Evolutionary conservation across 1,140 invertebrate species (phyloP), one percentile per base, ranked within the genome.

Genomic region (Vanessa atalanta): DNA sequence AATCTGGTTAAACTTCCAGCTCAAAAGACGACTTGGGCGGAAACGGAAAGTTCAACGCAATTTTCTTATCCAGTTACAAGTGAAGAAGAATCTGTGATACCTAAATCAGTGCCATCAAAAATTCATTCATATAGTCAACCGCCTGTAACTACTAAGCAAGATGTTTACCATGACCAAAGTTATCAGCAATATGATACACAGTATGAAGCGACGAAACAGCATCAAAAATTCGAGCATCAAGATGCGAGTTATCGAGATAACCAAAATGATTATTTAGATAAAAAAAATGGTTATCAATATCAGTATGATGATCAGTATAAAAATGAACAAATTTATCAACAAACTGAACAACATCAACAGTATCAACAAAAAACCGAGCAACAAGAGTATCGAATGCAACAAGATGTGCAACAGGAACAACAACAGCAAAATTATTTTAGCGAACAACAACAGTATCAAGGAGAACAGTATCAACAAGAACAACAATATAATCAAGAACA

Each of bases 141-240:
- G 15, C 76, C 84, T 48, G 80, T 88, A 26, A 87, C 85, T 8
- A 89, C 66, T 50, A 91, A 88, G 81, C 88, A 92, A 86, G 85
- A 90, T 63, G 60, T 75, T 47, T 87, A 88, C 68, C 79, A 84
- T n/a, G 83, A 84, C 65, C 70, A 76, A 73, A 86, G 51, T 72
- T 86, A 79, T 79, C 81, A 77, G 79, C 53, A 57, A 57, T 94
- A 94, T 84, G 95, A 95, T 88, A 88, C 94, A 77, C 93, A 93
- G 57, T 93, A 93, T 71, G 92, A 93, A 76, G 82, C 84, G 68
- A 77, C 84, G 75, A 73, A 84, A 72, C 79, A 85, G 67, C 83
- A 77, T 70, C 74, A 83, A 72, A 76, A 81, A 70, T 87, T 81
- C 60, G 83, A 88, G 31, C 73, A 69, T 70, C 71, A 81, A 73